Evolutionary conservation across 2,888 invertebrate species (phyloP), one percentile per base, ranked within the genome.

Genomic region (Chaetoderma sp.): DNA sequence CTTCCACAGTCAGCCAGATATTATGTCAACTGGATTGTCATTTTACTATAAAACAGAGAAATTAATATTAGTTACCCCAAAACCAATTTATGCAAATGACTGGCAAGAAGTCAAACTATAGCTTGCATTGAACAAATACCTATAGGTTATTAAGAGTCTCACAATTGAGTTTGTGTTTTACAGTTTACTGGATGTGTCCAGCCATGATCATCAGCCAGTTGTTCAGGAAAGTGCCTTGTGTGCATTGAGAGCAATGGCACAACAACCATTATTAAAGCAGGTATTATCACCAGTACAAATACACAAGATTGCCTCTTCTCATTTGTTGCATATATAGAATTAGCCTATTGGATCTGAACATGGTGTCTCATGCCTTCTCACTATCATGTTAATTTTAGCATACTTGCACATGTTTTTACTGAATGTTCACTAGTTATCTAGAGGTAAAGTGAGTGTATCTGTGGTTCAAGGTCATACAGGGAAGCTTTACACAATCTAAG

Each of bases 201-300:
- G 82, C 60, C 78, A 81, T 72, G 85, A 85, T 70, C 77, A 74
- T 10, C 82, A 84, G 60, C 76, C 80, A 10, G 70, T 73, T 57
- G 84, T 85, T 42, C 84, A 85, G 67, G 77, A 82, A 50, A 79
- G 79, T 71, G 79, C 83, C 10, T 74, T 85, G 4, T 68, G 82
- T 4, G 82, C 85, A 16, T 74, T 85, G 33, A 67, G 84, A 49
- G 78, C 79, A 39, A 77, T 85, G 61, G 73, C 78, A 21, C 72
- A 76, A 55, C 80, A 80, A 33, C 75, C 77, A 1, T 75, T 76
- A 23, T 74, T 84, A 21, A 79, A 71, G 65, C 77, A 80, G 76
- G 84, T 83, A 55, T 67, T 62, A 44, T 30, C 6, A 2, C 8
- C 25, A 3, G 8, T 50, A 2, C n/a, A 28, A 13, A 3, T 4